Conservation (phyloP, 2,888 invertebrate species). For the Trichogramma evanescens region DNA sequence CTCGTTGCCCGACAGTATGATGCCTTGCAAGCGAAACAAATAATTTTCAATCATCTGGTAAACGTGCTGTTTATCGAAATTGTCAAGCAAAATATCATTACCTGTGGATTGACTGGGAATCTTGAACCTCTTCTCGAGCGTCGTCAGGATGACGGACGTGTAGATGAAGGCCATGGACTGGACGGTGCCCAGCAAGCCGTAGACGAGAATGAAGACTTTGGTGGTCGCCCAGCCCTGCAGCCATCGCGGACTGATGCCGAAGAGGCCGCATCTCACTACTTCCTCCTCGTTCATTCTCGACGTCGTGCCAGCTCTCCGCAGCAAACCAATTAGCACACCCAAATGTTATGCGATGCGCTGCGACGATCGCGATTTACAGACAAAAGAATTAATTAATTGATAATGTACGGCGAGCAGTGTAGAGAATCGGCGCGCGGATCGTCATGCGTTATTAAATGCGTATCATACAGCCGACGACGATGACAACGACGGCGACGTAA, state of each 20-base stretch:
- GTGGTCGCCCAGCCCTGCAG: constrained; percentile 55
- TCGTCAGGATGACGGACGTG: constrained; percentile 59
- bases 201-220: constrained; percentile 55
- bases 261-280: constrained; percentile 49
- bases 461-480: no score
- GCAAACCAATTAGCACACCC: no score
- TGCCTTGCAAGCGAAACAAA: constrained; percentile 45
- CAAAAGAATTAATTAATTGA: no score
- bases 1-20: constrained; percentile 63
- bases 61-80: not conserved
- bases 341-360: no score
- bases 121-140: constrained; percentile 62
- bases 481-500: no score
- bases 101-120: constrained; percentile 63
- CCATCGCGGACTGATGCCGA: constrained; percentile 55
- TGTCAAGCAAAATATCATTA: constrained; percentile 36
- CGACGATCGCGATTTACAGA: no score
- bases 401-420: no score
- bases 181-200: constrained; percentile 58
- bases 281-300: no score
- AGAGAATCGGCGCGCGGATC: no score
- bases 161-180: constrained; percentile 63
- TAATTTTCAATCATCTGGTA: not conserved
- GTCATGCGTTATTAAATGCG: no score
- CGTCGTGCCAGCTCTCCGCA: no score